A percentile compares a stretch with the other conserved stretches of the same genome.
Conservation (phyloP, 1,140 invertebrate species). For the Drosophila ananassae region DNA sequence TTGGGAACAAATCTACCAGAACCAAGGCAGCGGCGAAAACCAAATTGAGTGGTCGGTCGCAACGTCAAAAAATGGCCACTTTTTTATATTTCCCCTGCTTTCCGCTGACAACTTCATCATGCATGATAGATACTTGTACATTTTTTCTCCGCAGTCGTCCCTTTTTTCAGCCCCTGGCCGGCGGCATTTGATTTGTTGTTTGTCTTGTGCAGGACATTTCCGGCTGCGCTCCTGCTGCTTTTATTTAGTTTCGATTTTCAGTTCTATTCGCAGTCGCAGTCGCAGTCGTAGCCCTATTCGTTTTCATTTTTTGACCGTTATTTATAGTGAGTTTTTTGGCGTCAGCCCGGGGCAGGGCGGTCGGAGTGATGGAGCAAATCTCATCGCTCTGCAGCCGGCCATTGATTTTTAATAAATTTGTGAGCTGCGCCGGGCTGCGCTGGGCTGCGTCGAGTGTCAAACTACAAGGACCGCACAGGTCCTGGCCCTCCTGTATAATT, state of each 20-base stretch:
- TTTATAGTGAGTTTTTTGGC: conserved; percentile 52
- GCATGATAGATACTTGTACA: conserved; percentile 80
- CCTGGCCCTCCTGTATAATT: conserved; percentile 63
- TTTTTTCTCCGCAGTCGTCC: conserved; percentile 55
- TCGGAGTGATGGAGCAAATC: conserved; percentile 30
- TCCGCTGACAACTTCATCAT: conserved; percentile 52
- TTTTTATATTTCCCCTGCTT: conserved; percentile 42
- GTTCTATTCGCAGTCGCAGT: not conserved
- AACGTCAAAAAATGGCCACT: conserved; percentile 64
- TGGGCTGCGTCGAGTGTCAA: conserved; percentile 28
- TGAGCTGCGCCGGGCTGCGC: conserved; percentile 48
- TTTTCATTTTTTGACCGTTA: conserved; percentile 48
- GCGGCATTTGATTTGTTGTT: conserved; percentile 80
- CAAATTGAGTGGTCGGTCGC: conserved; percentile 72
- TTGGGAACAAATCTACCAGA: conserved; percentile 63
- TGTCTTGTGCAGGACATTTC: conserved; percentile 77
- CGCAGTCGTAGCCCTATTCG: not conserved
- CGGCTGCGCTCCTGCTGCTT: conserved; percentile 35
- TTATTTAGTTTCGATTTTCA: conserved; percentile 67
- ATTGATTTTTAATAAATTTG: conserved; percentile 82
- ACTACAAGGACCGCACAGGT: conserved; percentile 47
- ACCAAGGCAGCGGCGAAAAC: conserved; percentile 31
- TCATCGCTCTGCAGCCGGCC: conserved; percentile 40
- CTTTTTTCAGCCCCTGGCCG: conserved; percentile 65
- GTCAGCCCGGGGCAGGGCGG: not conserved